Evolutionary conservation across 2,797 vertebrate species (phyloP).

Genomic region (Prunella strophiata): DNA sequence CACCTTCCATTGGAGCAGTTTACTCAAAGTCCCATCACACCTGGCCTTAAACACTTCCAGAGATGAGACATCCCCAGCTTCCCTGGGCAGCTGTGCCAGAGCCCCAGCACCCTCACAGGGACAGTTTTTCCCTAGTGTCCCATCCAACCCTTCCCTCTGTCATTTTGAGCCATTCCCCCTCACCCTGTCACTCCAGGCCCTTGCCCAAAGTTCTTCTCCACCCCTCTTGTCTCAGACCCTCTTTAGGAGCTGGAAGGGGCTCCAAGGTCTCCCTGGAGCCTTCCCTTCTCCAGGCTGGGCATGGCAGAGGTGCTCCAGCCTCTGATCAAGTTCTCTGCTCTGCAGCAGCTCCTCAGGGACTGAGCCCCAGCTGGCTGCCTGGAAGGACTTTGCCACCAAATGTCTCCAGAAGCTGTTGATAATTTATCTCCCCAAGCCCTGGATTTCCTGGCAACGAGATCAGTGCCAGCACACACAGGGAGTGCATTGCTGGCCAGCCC

Average conservation of each 20-base stretch:
- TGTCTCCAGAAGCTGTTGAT: fast-evolving
- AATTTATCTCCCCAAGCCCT: not conserved
- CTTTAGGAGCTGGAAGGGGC: not conserved
- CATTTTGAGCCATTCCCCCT: not conserved
- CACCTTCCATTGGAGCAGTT: not conserved
- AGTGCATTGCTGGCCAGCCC: not conserved
- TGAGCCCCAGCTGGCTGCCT: not conserved
- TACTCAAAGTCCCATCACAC: not conserved
- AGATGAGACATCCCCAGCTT: not conserved
- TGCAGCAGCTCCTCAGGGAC: not conserved
- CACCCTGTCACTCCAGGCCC: not conserved
- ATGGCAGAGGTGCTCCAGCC: not conserved
- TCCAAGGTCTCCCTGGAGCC: not conserved
- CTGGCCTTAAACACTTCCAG: not conserved
- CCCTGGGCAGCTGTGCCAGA: not conserved
- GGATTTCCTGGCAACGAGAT: not conserved
- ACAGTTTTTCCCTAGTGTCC: not conserved
- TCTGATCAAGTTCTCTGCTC: not conserved
- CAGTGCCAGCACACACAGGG: fast-evolving
- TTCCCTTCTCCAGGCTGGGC: not conserved
- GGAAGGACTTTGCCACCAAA: not conserved
- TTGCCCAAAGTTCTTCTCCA: not conserved
- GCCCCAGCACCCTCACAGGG: not conserved
- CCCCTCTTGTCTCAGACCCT: no score
- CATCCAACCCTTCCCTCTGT: no score